Conservation (phyloP, 2,888 invertebrate species). For the Argyra leucocephala region DNA sequence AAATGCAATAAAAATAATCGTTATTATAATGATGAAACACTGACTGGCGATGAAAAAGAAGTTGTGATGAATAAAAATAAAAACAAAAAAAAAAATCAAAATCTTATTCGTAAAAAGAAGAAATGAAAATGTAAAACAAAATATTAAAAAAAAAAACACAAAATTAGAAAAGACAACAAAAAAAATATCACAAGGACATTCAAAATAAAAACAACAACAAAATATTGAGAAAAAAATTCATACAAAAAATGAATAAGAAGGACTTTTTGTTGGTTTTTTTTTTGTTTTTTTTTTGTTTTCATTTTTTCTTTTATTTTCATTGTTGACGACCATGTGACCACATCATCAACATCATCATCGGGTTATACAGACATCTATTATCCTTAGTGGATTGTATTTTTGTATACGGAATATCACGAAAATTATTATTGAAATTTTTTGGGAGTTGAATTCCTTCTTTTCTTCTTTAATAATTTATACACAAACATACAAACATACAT, state of each 20-base stretch:
- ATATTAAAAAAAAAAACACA: too few relatives aligned
- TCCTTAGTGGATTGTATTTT: too few relatives aligned
- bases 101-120: not conserved
- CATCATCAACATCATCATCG: not conserved
- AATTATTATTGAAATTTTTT: too few relatives aligned
- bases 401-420: too few relatives aligned
- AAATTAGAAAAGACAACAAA: too few relatives aligned
- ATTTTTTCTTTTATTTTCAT: not conserved
- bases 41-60: not conserved
- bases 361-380: not conserved
- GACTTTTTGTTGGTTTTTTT: too few relatives aligned
- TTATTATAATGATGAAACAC: not conserved
- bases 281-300: not conserved
- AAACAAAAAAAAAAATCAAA: too few relatives aligned
- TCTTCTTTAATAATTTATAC: too few relatives aligned
- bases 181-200: not conserved
- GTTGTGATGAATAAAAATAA: not conserved
- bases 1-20: not conserved
- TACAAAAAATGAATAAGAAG: too few relatives aligned
- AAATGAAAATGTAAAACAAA: not conserved
- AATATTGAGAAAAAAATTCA: too few relatives aligned
- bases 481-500: too few relatives aligned
- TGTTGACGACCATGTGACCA: conserved; percentile 1
- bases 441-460: too few relatives aligned
- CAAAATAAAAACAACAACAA: not conserved